phyloP scores from a whole-genome alignment of 2,888 invertebrate species.

The Pediacus dermestoides region DNA sequence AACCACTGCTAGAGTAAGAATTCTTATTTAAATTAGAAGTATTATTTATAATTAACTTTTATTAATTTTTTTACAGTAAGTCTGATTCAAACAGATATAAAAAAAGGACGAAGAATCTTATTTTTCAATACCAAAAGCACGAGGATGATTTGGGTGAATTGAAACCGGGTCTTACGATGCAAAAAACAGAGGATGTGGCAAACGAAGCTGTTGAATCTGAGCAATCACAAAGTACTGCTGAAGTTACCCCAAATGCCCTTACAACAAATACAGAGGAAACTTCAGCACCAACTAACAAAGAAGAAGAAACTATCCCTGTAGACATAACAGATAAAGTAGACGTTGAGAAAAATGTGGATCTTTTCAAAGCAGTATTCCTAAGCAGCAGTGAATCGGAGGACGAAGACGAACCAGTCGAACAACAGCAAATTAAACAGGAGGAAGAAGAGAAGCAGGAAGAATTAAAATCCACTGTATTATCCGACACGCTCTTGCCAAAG shows the following conservation, averaged over 20 bases:
- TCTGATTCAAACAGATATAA: slow-evolving; percentile 37
- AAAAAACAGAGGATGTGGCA: slow-evolving; percentile 31
- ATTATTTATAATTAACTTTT: neutral
- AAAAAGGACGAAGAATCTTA: slow-evolving; percentile 65
- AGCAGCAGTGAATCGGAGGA: slow-evolving; percentile 65
- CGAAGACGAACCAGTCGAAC: slow-evolving; percentile 39
- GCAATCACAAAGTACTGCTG: slow-evolving; percentile 4
- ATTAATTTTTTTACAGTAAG: slow-evolving; percentile 16
- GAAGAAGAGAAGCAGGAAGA: slow-evolving; percentile 30
- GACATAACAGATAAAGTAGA: slow-evolving; percentile 45
- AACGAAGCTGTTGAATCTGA: too few relatives aligned
- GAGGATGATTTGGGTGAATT: slow-evolving; percentile 28
- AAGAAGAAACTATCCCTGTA: slow-evolving; percentile 7
- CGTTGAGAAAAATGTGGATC: slow-evolving; percentile 61
- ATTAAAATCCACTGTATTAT: slow-evolving; percentile 37
- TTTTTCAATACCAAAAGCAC: slow-evolving; percentile 73
- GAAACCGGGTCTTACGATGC: slow-evolving; percentile 36
- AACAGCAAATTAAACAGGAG: slow-evolving; percentile 28
- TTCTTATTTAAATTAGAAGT: slow-evolving; percentile 5
- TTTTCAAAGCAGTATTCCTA: slow-evolving; percentile 87
- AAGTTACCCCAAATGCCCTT: slow-evolving; percentile 2
- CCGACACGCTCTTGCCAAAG: slow-evolving; percentile 42
- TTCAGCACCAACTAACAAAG: slow-evolving; percentile 10
- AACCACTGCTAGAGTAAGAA: slow-evolving; percentile 67
- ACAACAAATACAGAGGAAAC: slow-evolving; percentile 6